These are phyloP conservation scores for Panopea generosa DNA, from an alignment of 2,888 invertebrate species.

Conservation along the genomic window DNA sequence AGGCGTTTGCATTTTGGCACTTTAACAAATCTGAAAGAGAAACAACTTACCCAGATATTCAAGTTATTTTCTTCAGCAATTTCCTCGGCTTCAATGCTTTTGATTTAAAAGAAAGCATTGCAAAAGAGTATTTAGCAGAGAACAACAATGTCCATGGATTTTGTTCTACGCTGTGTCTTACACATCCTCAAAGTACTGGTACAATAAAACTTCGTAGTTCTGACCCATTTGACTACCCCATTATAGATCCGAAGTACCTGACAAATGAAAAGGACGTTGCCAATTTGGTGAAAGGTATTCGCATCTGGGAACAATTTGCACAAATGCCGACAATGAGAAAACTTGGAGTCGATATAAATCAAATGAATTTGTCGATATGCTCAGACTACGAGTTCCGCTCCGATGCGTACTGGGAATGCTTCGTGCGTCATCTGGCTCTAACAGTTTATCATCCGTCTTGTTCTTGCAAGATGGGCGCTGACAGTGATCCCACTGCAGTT, in stretches of 20 bases:
- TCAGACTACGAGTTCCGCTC: slow-evolving; percentile 29
- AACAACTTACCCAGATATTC: slow-evolving; percentile 15
- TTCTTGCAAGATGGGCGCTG: slow-evolving; percentile 35
- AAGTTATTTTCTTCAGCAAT: slow-evolving; percentile 18
- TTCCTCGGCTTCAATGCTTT: slow-evolving; percentile 17
- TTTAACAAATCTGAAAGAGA: slow-evolving; percentile 13
- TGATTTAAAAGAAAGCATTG: slow-evolving; percentile 16
- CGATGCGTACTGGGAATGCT: slow-evolving; percentile 57
- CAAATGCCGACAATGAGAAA: slow-evolving; percentile 27
- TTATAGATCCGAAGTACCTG: slow-evolving; percentile 96
- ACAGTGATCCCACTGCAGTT: slow-evolving; percentile 18
- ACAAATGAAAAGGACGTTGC: slow-evolving; percentile 87
- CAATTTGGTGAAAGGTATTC: slow-evolving; percentile 17
- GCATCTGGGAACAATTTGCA: slow-evolving; percentile 27
- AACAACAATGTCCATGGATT: slow-evolving; percentile 77
- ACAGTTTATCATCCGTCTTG: slow-evolving; percentile 27
- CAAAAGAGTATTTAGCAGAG: slow-evolving; percentile 26
- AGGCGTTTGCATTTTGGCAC: slow-evolving; percentile 26
- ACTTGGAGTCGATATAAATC: slow-evolving; percentile 17
- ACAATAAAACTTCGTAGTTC: slow-evolving; percentile 90
- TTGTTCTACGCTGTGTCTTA: slow-evolving; percentile 17
- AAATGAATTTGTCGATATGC: slow-evolving; percentile 42
- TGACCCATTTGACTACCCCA: slow-evolving; percentile 92
- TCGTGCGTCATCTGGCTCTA: slow-evolving; percentile 24
- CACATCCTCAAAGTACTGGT: slow-evolving; percentile 90